phyloP scores from a whole-genome alignment of 2,797 vertebrate species.

The Sebastes minor region DNA sequence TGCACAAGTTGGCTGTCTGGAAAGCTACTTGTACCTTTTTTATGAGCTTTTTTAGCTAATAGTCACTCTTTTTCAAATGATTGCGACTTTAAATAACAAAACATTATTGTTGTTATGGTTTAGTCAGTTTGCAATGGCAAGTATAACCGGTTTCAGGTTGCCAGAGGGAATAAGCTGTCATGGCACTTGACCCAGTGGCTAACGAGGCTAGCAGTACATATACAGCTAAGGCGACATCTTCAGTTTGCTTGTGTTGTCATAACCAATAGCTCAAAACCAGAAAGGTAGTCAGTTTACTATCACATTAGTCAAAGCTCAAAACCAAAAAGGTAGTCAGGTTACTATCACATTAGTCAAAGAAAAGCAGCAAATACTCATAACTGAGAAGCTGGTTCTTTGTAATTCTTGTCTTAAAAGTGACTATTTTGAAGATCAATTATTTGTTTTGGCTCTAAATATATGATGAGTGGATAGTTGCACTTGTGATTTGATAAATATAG shows the following conservation, averaged over 20 bases:
- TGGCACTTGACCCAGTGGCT: slow-evolving; percentile 49
- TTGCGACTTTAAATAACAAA: neutral
- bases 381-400: neutral
- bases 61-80: neutral
- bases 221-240: no score
- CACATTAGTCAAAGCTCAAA: no score
- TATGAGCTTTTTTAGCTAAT: neutral
- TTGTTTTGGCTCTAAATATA: neutral
- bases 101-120: neutral
- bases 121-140: neutral
- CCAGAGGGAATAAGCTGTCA: slow-evolving; percentile 31
- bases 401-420: neutral
- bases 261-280: no score
- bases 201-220: neutral
- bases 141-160: slow-evolving; percentile 19
- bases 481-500: neutral
- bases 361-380: no score
- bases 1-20: neutral
- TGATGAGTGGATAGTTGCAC: neutral
- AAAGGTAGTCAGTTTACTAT: no score
- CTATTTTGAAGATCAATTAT: neutral
- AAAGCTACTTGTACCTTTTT: slow-evolving; percentile 9
- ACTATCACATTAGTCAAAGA: no score
- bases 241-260: no score
- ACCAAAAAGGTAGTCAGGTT: no score